Evolutionary conservation across 2,797 vertebrate genomes (phyloP).

Genomic region (Hemitrygon akajei): DNA sequence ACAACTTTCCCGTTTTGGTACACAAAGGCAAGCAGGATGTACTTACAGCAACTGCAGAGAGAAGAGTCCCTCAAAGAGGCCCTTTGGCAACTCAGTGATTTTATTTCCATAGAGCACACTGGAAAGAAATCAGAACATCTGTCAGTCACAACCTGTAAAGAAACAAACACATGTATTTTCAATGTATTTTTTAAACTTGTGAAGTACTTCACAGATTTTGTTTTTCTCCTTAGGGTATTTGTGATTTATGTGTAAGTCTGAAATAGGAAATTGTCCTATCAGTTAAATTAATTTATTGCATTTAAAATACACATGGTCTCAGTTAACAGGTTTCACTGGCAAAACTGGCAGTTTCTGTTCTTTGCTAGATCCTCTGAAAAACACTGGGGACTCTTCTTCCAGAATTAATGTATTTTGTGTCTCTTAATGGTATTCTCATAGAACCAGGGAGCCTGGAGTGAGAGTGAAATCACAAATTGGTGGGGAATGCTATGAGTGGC

Average conservation of each 20-base stretch:
- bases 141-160: constrained; percentile 33
- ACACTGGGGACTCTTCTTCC: background rate
- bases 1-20: background rate
- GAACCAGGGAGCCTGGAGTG: background rate
- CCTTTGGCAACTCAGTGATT: constrained; percentile 94
- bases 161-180: background rate
- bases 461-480: background rate
- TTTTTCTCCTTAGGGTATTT: background rate
- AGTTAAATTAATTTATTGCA: background rate
- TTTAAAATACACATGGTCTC: background rate
- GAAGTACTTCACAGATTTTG: background rate
- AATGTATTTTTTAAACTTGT: background rate
- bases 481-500: background rate
- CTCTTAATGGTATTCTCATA: background rate
- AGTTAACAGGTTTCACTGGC: background rate
- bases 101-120: constrained; percentile 97
- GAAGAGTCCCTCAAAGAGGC: constrained; percentile 88
- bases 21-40: constrained; percentile 22
- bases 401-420: background rate
- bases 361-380: background rate
- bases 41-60: constrained; percentile 93
- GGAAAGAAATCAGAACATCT: constrained; percentile 46
- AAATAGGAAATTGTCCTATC: background rate
- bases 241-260: background rate
- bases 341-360: background rate